Evolutionary conservation across 1,140 invertebrate genomes (phyloP), one percentile per base, ranked within the genome.

Genomic region (Choristoneura fumiferana): DNA sequence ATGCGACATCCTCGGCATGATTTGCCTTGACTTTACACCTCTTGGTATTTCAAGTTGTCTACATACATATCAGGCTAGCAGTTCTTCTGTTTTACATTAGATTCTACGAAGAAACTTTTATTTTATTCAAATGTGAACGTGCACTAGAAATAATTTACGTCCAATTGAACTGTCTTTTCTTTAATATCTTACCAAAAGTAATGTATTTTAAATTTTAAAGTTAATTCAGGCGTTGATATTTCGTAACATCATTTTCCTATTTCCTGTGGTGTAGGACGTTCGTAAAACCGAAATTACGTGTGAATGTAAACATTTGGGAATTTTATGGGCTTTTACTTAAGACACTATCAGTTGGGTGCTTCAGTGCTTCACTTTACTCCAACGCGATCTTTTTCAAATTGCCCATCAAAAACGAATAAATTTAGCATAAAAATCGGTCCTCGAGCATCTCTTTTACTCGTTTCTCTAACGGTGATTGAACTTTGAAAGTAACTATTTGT

Each of bases 1-100:
- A 49, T 49, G 43, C 43, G 43, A 49, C 43, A 49, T 49, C 43
- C 43, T 49, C 17, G 17, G 43, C 43, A 22, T 49, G 43, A 13
- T 49, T 49, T 18, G 43, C 43, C 43, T 49, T 49, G 43, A 49
- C 43, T 49, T 49, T 49, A 49, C 43, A 49, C 43, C 43, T 49
- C 18, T 49, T 49, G 43, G 43, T 49, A 49, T 49, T 49, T 49
- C 43, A 49, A 22, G 43, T 22, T 49, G 12, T 29, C 18, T 49
- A 6, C 22, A 29, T 29, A 6, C n/a, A n/a, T 29, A 29, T 29
- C 22, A 29, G 22, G 22, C 6, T 29, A 29, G 22, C 6, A 29
- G 22, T 2, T 3, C 6, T 29, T 29, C 2, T 29, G 2, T 29
- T 29, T 6, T 29, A 29, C 22, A 29, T 29, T 29, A 29, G 22